Percentiles rank a stretch among this genome's conserved stretches.
Conservation (phyloP, 2,797 vertebrate genomes). For the Scyliorhinus canicula region DNA sequence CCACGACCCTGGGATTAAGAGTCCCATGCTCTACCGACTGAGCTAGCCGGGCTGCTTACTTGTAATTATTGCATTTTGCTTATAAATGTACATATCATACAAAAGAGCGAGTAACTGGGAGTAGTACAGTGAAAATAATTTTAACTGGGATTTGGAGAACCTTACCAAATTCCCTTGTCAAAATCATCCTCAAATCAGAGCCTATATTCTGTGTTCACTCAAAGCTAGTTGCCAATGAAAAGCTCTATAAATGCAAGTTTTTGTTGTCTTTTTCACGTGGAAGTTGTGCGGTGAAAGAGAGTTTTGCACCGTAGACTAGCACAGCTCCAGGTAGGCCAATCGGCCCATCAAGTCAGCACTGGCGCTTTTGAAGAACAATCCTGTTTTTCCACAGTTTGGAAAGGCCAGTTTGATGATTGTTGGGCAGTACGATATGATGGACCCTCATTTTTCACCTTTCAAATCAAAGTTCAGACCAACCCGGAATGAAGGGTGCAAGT, state of each 20-base stretch:
- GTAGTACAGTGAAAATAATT: neutral
- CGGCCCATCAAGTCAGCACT: neutral
- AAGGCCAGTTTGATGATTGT: neutral
- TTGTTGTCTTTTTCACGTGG: neutral
- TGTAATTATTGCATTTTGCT: neutral
- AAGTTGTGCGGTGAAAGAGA: neutral
- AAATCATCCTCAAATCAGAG: neutral
- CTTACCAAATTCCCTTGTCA: neutral
- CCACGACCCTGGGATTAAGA: conserved; percentile 40
- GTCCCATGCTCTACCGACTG: conserved; percentile 54
- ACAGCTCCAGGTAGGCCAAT: neutral
- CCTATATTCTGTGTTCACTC: neutral
- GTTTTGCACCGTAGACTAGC: neutral
- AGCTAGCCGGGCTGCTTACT: conserved; percentile 52
- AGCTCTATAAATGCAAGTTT: no score
- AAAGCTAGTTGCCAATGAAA: neutral
- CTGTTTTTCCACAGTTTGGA: neutral
- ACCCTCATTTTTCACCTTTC: neutral
- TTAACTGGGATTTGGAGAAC: neutral
- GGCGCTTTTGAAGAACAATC: neutral
- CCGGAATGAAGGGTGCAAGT: neutral
- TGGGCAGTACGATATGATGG: neutral
- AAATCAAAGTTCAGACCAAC: neutral
- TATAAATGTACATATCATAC: neutral
- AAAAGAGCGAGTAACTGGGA: neutral